Evolutionary conservation across 1,140 invertebrate genomes (phyloP).

Genomic region (Phortica variegata): DNA sequence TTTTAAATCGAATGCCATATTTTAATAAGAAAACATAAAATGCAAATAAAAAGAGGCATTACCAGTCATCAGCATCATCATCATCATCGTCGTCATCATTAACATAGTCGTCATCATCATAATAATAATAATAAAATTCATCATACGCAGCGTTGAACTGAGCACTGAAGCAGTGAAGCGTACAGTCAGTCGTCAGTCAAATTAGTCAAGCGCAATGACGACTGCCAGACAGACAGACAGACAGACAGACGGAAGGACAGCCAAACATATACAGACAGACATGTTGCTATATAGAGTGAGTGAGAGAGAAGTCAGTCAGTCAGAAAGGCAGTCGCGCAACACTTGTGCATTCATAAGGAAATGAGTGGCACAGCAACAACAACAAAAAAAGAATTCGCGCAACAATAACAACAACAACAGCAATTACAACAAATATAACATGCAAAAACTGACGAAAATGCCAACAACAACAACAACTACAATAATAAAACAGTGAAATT

Average conservation of each 20-base stretch:
- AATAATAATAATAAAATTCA: constrained; percentile 18
- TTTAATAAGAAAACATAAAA: too few species aligned
- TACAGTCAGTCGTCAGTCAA: constrained; percentile 17
- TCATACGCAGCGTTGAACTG: constrained; percentile 21
- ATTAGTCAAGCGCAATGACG: too few species aligned
- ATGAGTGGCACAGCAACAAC: too few species aligned
- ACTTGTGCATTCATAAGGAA: constrained; percentile 38
- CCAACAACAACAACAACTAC: constrained; percentile 4
- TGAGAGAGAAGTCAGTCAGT: constrained; percentile 20
- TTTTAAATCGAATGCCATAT: too few species aligned
- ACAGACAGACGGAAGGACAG: too few species aligned
- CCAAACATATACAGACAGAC: too few species aligned
- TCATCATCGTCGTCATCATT: too few species aligned
- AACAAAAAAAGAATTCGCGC: constrained; percentile 20
- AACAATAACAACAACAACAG: constrained; percentile 15
- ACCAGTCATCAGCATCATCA: too few species aligned
- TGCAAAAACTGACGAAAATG: constrained; percentile 13
- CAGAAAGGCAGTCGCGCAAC: constrained; percentile 7
- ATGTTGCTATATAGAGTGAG: too few species aligned
- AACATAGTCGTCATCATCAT: background rate
- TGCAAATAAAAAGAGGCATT: too few species aligned
- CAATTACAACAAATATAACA: constrained; percentile 16
- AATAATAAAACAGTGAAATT: constrained; percentile 34
- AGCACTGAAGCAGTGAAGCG: background rate
- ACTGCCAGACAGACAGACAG: too few species aligned